Base-by-base conservation (phyloP, 2,113 vertebrate species). In the Salvelinus namaycush region DNA sequence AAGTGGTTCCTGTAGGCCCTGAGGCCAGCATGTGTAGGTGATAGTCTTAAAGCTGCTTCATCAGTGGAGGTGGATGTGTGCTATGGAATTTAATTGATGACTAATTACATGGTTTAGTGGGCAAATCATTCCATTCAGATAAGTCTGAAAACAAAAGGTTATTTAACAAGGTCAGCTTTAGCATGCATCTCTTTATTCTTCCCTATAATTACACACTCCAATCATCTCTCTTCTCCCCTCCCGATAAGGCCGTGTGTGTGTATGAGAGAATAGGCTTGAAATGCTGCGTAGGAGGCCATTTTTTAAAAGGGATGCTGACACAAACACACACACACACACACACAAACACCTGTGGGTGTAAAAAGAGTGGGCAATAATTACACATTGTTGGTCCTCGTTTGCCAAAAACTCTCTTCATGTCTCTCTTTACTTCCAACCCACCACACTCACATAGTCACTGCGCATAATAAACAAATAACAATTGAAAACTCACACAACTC, bases 391-490 rank as follows among this genome's bases (percentile, higher is more conserved):
- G n/a, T 66, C 14, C 49, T 51, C 68, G 64, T 64, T 44, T 73
- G 14, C 64, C 68, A 72, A 82, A 51, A 73, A 24, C 48, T 31
- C 26, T 26, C 12, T 66, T 39, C 34, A 39, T 39, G 34, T 39
- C 4, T 44, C 2, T 34, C 66, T 66, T 67, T 26, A 81, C 79
- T 73, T 68, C 57, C 44, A 72, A 73, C 64, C 77, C 84, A 82
- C 81, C 73, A 67, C 77, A 31, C 79, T 76, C 79, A 77, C 65
- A 78, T 79, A 64, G 26, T 44, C 78, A 73, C 78, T 16, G 57
- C 4, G 22, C 71, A 68, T 20, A 31, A 29, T 34, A 51, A 51
- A 73, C 76, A 27, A 9, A 65, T 68, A 34, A 68, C 6, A 14
- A 27, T 31, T 3, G 18, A 26, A 29, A 22, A 34, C 31, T 16